Percentiles rank a stretch among this genome's conserved stretches.
phyloP scores from a whole-genome alignment of 2,113 vertebrate genomes.

The Daubentonia madagascariensis region DNA sequence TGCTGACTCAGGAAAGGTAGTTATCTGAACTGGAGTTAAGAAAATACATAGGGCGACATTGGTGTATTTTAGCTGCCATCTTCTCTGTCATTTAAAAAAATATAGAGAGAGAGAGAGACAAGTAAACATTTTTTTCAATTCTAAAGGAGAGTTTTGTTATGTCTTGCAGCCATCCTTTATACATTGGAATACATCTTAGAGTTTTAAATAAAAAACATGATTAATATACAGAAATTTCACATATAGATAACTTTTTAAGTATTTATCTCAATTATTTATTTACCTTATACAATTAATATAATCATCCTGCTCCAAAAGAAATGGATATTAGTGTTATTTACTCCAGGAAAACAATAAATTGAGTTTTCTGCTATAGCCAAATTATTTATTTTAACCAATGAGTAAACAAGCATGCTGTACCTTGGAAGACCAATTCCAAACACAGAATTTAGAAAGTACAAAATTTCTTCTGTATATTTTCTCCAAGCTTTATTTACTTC shows the following conservation, averaged over 20 bases:
- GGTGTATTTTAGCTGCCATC: background rate
- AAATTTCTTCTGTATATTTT: background rate
- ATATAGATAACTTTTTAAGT: no score
- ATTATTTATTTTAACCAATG: background rate
- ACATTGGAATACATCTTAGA: background rate
- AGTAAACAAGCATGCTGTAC: background rate
- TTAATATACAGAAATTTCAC: background rate
- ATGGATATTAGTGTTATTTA: background rate
- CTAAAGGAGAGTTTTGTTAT: background rate
- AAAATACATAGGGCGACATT: background rate
- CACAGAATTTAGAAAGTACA: conserved; percentile 26
- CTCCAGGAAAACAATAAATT: background rate
- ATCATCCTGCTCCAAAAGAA: background rate
- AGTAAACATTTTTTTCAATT: background rate
- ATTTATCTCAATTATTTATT: no score
- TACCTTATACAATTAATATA: no score
- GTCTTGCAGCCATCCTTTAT: background rate
- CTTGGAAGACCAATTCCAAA: background rate
- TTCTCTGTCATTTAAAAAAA: background rate
- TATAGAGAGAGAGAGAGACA: no score
- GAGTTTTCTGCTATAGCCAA: background rate
- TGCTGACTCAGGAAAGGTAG: background rate
- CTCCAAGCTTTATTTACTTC: no score
- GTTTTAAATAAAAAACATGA: background rate
- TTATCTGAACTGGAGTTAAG: background rate